phyloP scores from a whole-genome alignment of 2,113 vertebrate species.

The Saimiri boliviensis region DNA sequence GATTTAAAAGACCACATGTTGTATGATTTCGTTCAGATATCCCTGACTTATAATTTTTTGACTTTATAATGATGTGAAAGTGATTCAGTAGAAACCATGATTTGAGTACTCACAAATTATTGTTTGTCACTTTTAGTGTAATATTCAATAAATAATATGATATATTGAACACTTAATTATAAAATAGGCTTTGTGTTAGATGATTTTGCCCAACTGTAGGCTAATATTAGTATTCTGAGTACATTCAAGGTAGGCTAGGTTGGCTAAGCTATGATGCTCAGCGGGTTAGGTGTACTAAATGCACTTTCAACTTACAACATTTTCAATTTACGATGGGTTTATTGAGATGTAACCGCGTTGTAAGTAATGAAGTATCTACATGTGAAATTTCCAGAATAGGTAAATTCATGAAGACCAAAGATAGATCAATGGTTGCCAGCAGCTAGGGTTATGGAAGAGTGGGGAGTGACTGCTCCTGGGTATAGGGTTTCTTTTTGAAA shows the following conservation, averaged over 20 bases:
- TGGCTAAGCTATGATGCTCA: not conserved
- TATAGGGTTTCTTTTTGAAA: not conserved
- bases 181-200: not conserved
- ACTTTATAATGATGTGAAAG: not conserved
- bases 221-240: not conserved
- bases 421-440: not conserved
- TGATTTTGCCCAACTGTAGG: not conserved
- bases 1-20: not conserved
- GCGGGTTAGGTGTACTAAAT: not conserved
- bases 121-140: not conserved
- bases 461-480: not conserved
- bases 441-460: not conserved
- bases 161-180: not conserved
- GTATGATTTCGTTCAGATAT: not conserved
- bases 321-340: not conserved
- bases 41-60: not conserved
- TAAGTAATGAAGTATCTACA: not conserved
- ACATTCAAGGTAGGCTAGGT: not conserved
- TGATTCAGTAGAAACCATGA: not conserved
- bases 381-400: not conserved
- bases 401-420: not conserved
- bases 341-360: not conserved
- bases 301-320: not conserved
- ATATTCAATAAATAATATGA: not conserved
- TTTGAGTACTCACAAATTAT: not conserved